phyloP scores from a whole-genome alignment of 1,140 invertebrate genomes.

The Eumaeus atala region DNA sequence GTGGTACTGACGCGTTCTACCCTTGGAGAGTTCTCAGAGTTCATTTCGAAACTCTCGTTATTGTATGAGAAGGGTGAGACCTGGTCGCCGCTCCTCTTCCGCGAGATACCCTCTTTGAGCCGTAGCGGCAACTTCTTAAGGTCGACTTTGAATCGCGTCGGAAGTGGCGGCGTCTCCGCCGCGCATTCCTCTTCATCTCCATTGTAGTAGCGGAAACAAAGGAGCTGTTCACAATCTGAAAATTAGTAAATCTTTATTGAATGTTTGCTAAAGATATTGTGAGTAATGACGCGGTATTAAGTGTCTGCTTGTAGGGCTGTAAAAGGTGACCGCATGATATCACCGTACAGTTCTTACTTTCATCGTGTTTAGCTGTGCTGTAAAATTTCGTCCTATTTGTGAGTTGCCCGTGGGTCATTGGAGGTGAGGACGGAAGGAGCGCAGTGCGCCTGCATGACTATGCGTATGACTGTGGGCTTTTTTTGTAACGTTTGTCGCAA shows the following conservation, averaged over 20 bases:
- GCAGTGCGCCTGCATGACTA: too few species aligned
- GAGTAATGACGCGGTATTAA: background rate
- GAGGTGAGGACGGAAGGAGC: too few species aligned
- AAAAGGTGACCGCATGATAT: too few species aligned
- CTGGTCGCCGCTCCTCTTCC: slow-evolving; percentile 63
- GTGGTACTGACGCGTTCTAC: slow-evolving; percentile 55
- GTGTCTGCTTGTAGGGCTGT: background rate
- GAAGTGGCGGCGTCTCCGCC: slow-evolving; percentile 56
- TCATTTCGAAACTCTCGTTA: slow-evolving; percentile 69
- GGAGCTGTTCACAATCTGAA: slow-evolving; percentile 72
- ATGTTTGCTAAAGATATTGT: slow-evolving; percentile 4
- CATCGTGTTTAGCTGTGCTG: too few species aligned
- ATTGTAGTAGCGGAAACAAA: slow-evolving; percentile 72
- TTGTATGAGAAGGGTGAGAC: slow-evolving; percentile 64
- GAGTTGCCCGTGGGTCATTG: too few species aligned
- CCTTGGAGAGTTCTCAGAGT: slow-evolving; percentile 51
- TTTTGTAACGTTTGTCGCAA: too few species aligned
- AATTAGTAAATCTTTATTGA: slow-evolving; percentile 22
- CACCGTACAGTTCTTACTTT: too few species aligned
- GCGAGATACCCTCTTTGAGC: slow-evolving; percentile 63
- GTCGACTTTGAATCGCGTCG: slow-evolving; percentile 55
- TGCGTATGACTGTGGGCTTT: too few species aligned
- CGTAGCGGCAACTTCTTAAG: slow-evolving; percentile 59
- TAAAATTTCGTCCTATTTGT: too few species aligned
- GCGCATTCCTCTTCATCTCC: slow-evolving; percentile 65